Conservation (phyloP, 1,140 invertebrate genomes). For the Frieseomelitta varia region DNA sequence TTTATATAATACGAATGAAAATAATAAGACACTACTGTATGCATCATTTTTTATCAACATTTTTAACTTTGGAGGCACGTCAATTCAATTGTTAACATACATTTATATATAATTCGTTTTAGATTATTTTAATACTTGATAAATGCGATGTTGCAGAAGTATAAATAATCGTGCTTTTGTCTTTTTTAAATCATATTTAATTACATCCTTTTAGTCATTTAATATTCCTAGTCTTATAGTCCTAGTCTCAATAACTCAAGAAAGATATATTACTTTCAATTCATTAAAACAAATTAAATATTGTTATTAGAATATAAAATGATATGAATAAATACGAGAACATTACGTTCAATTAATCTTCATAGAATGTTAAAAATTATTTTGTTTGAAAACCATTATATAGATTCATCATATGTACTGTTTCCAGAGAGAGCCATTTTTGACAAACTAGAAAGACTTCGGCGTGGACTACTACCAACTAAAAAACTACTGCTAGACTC, state of each 20-base stretch:
- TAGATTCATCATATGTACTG: constrained; percentile 76
- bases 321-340: neutral
- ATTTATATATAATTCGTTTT: constrained; percentile 17
- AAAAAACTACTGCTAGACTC: constrained; percentile 84
- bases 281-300: neutral
- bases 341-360: constrained; percentile 23
- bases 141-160: constrained; percentile 19
- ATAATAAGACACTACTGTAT: neutral
- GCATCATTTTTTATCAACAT: constrained; percentile 9
- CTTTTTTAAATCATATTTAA: constrained; percentile 16
- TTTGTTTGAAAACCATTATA: constrained; percentile 58
- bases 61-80: constrained; percentile 28
- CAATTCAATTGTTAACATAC: constrained; percentile 12
- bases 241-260: neutral
- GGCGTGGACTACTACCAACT: constrained; percentile 85
- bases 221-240: constrained; percentile 7
- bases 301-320: constrained; percentile 13
- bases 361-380: constrained; percentile 36
- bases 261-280: neutral
- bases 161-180: constrained; percentile 2
- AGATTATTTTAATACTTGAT: constrained; percentile 13
- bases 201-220: neutral
- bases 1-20: neutral
- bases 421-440: constrained; percentile 87
- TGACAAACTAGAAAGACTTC: constrained; percentile 87